Conservation (phyloP, 1,140 invertebrate genomes). For the Cotesia glomerata region DNA sequence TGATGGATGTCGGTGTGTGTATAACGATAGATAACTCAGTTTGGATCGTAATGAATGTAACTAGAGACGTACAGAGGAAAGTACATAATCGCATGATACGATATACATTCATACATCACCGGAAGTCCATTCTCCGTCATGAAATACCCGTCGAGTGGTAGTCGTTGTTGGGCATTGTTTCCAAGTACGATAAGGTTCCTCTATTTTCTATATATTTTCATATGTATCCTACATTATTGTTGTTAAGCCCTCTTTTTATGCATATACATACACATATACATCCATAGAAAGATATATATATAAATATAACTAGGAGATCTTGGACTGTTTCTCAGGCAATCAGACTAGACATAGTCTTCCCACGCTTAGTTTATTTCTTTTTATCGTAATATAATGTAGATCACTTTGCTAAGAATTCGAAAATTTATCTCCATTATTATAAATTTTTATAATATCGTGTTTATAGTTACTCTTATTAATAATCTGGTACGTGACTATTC, state of each 20-base stretch:
- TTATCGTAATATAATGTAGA: background rate
- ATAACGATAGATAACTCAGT: no score
- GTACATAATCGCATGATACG: background rate
- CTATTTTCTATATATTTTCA: background rate
- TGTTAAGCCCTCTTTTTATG: no score
- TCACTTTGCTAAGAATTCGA: no score
- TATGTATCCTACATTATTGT: background rate
- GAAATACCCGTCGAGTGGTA: background rate
- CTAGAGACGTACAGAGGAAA: background rate
- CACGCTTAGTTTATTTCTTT: conserved; percentile 11
- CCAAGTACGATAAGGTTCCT: background rate
- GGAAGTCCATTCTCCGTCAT: background rate
- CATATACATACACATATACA: no score
- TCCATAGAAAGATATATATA: no score
- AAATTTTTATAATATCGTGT: no score
- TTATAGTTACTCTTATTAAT: no score
- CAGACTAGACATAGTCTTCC: background rate
- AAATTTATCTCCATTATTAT: no score
- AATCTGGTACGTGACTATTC: no score
- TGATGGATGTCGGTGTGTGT: no score
- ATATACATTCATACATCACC: background rate
- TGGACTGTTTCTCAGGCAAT: conserved; percentile 1
- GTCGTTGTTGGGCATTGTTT: conserved; percentile 1
- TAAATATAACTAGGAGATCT: background rate
- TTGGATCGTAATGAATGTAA: no score